Evolutionary conservation across 2,888 invertebrate species (phyloP), one percentile per base, ranked within the genome.

Genomic region (Leistus spinibarbis): DNA sequence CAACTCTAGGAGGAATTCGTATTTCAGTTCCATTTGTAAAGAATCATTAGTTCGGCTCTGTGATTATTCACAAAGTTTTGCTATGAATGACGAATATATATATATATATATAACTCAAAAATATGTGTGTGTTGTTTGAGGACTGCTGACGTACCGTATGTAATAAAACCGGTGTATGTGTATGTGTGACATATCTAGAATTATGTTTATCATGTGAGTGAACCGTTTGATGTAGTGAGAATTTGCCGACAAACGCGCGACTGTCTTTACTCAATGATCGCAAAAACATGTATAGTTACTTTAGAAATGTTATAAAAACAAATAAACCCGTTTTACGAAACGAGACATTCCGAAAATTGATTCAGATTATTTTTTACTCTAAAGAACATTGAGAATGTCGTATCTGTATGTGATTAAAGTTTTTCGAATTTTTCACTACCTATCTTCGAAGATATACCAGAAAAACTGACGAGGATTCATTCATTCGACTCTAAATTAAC

Each of bases 131-230:
- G n/a, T 69, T 69, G 69, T 69, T 69, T 69, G 69, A 69, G 60
- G 24, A 69, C 60, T 40, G 5, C 69, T 69, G 57, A 20, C 9
- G 2, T 7, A 53, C 53, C 23, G 27, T 40, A 13, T 40, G 22
- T 68, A 68, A 68, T 68, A 68, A 68, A 68, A 68, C 68, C 68
- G 22, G 65, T 66, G 66, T 54, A 9, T 27, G 40, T 40, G 13
- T 40, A 13, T 40, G 40, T 40, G 40, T 40, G 40, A 40, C 40
- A 40, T 40, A 40, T 40, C 40, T 40, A 40, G 40, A 40, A 40
- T 40, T 40, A 40, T 40, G 40, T 40, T 40, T 40, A 40, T 40
- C 40, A 40, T n/a, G 40, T 40, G 40, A 40, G 13, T 40, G 40
- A 40, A 13, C 40, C 40, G 7, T 40, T 40, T 40, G 40, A 40